phyloP scores from a whole-genome alignment of 2,797 vertebrate genomes.

The Ctenopoma multispine region DNA sequence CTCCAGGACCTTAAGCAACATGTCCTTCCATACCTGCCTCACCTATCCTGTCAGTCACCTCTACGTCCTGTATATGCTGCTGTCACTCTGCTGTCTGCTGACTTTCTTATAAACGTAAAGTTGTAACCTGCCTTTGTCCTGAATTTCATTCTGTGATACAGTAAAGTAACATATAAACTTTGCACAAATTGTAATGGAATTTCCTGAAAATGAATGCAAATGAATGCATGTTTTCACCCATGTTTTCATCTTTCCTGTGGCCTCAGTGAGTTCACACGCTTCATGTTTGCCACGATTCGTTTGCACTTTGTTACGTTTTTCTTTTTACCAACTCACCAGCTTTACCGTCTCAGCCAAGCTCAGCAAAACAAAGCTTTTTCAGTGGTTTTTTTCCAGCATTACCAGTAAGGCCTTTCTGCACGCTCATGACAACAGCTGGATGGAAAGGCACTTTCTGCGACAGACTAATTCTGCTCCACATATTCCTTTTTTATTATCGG shows the following conservation, averaged over 20 bases:
- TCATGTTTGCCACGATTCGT: neutral
- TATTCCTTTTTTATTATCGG: neutral
- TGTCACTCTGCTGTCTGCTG: neutral
- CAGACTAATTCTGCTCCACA: neutral
- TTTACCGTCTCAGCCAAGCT: too few relatives aligned
- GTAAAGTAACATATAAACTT: neutral
- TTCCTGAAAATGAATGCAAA: too few relatives aligned
- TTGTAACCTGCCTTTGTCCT: neutral
- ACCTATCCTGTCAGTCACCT: conserved; percentile 28
- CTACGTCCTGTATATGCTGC: neutral
- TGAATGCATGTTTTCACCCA: neutral
- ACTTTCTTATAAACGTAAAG: neutral
- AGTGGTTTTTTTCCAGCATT: too few relatives aligned
- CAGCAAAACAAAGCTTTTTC: too few relatives aligned
- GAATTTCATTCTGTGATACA: conserved; percentile 1
- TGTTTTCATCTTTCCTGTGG: neutral
- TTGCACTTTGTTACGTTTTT: neutral
- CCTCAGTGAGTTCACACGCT: neutral
- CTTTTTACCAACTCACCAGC: too few relatives aligned
- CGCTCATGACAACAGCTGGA: neutral
- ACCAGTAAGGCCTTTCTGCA: neutral
- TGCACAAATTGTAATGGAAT: neutral
- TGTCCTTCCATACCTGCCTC: conserved; percentile 21
- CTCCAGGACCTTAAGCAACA: conserved; percentile 13
- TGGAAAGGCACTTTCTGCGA: neutral